A percentile compares a stretch with the other conserved stretches of the same genome.
Evolutionary conservation across 2,113 vertebrate genomes (phyloP).

Genomic region (Muntiacus reevesi): DNA sequence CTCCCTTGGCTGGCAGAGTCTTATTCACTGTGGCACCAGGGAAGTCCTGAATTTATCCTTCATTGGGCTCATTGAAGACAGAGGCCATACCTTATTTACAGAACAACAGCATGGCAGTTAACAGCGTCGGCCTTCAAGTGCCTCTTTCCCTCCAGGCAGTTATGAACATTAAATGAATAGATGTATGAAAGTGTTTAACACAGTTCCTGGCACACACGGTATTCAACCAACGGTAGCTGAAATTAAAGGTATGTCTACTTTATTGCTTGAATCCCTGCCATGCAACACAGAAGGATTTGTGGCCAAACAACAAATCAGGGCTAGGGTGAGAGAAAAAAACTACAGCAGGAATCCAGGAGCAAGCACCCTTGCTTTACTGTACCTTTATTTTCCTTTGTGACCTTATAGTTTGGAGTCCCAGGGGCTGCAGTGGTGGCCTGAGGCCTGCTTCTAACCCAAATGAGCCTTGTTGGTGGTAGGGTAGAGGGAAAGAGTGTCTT

Average conservation of each 20-base stretch:
- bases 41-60: neutral
- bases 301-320: neutral
- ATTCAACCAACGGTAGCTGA: neutral
- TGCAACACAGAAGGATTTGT: neutral
- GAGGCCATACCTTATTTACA: neutral
- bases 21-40: neutral
- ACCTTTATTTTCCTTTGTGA: neutral
- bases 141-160: neutral
- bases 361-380: neutral
- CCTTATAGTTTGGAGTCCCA: neutral
- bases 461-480: neutral
- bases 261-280: neutral
- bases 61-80: neutral
- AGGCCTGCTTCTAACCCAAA: neutral
- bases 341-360: neutral
- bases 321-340: neutral
- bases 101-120: neutral
- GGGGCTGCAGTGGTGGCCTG: neutral
- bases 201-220: neutral
- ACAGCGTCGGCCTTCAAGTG: neutral
- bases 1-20: neutral
- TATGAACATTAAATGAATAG: neutral
- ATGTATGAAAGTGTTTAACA: neutral
- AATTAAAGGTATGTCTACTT: neutral
- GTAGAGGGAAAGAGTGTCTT: neutral